These are phyloP conservation scores for Pocillopora meandrina DNA, from an alignment of 92 coral and sea anemone species.

Conservation along the genomic window DNA sequence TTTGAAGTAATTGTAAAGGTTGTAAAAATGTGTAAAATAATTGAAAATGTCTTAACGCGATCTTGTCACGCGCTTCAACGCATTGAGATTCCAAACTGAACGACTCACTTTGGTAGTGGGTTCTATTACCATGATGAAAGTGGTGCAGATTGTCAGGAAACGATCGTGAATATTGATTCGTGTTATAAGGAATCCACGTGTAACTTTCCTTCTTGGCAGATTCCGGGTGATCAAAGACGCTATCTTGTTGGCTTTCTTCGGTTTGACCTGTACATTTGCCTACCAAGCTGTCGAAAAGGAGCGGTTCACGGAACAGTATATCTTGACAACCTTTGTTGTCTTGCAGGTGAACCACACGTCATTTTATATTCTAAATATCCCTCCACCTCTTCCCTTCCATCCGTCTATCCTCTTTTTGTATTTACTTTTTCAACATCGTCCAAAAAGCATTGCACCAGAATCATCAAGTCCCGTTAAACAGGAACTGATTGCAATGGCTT, in stretches of 20 bases:
- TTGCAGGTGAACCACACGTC: constrained; percentile 66
- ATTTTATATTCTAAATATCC: neutral
- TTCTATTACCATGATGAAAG: neutral
- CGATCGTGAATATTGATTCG: no score
- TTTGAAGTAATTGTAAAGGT: no score
- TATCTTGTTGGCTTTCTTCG: constrained; percentile 65
- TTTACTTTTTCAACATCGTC: no score
- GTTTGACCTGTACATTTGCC: constrained; percentile 80
- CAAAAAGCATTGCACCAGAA: no score
- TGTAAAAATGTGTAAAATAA: no score
- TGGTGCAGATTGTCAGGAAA: neutral
- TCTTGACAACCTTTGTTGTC: constrained; percentile 75
- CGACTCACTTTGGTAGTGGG: no score
- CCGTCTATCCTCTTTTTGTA: neutral
- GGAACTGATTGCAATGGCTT: no score
- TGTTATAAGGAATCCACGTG: neutral
- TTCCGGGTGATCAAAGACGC: constrained; percentile 88
- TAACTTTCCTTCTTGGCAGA: constrained; percentile 38
- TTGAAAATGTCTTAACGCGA: no score
- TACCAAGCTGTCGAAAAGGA: constrained; percentile 76
- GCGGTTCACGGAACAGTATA: constrained; percentile 79
- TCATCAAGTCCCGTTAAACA: no score
- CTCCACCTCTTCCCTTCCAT: neutral
- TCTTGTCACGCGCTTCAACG: no score
- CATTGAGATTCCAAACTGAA: no score